Base-by-base conservation (phyloP, 2,113 vertebrate genomes). In the Triplophysa dalaica region DNA sequence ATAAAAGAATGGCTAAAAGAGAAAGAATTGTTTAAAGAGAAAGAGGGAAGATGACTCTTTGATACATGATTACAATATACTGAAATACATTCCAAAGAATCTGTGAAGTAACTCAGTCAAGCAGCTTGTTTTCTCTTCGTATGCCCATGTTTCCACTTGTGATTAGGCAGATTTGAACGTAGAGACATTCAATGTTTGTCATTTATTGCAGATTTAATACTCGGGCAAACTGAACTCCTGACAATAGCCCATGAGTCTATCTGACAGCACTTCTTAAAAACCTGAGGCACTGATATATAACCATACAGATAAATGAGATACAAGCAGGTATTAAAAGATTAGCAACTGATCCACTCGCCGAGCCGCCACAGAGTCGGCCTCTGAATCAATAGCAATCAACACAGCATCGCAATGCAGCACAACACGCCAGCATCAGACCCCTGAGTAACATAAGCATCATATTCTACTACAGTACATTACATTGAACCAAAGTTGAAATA, bases 151-250 rank as follows among this genome's bases (percentile, higher is more conserved):
- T 38, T 38, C 33, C 33, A 38, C 33, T 38, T 38, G 33, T 38
- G 33, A 38, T 38, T 0, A 89, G 89, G 89, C 80, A 54, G 17
- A 70, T 79, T 89, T 90, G 89, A 90, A 90, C 89, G 87, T 90
- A 89, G 89, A 91, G 88, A 81, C 83, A 79, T 82, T 85, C 80
- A 86, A 85, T 83, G 83, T 82, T 80, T 86, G 88, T 89, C 87
- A 89, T 90, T 89, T 89, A 84, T 77, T 45, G 50, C 69, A 81
- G 78, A 83, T 68, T 83, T 82, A 83, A 83, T 78, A 76, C 76
- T 54, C 70, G 85, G 83, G 78, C 9, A 29, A 4, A 70, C 78
- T 67, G 61, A 75, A 41, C n/a, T 73, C 70, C 41, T 60, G 33
- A 73, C 54, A 33, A 16, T 17, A 73, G 13, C 21, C 69, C 21